Evolutionary conservation across 2,797 vertebrate species (phyloP).

Genomic region (Scomberomorus guttatus): DNA sequence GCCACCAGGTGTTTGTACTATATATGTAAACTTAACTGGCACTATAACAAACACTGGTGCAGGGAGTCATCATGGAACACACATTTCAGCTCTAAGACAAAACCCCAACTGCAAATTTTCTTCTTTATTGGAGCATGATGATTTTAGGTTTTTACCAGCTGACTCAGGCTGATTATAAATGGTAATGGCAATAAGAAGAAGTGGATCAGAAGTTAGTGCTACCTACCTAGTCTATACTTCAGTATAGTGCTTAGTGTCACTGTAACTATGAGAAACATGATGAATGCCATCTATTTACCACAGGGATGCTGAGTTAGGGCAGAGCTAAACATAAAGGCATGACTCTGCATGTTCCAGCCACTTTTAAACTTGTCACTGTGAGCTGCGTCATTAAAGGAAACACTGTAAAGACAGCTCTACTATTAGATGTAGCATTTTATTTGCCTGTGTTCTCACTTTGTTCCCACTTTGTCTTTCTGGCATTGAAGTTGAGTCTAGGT

Average conservation of each 20-base stretch:
- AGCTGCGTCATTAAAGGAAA: not conserved
- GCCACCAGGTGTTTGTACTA: too few relatives aligned
- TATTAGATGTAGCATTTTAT: not conserved
- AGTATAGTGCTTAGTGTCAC: not conserved
- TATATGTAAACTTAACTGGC: too few relatives aligned
- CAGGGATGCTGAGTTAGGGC: not conserved
- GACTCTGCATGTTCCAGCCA: not conserved
- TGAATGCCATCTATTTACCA: not conserved
- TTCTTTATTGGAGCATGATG: too few relatives aligned
- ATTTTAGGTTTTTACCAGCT: too few relatives aligned
- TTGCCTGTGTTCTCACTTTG: not conserved
- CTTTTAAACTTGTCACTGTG: not conserved
- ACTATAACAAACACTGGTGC: too few relatives aligned
- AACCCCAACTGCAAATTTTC: too few relatives aligned
- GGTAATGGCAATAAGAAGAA: not conserved
- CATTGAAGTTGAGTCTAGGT: constrained; percentile 17
- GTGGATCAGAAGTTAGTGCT: not conserved
- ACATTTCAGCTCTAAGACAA: too few relatives aligned
- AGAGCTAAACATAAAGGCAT: not conserved
- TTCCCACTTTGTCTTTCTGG: constrained; percentile 25
- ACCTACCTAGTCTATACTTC: not conserved
- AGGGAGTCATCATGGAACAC: too few relatives aligned
- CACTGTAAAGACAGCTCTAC: not conserved
- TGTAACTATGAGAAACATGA: not conserved
- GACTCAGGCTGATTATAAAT: not conserved